These are phyloP conservation scores for Neocloeon triangulifer DNA, from an alignment of 1,140 invertebrate genomes.

Conservation along the genomic window DNA sequence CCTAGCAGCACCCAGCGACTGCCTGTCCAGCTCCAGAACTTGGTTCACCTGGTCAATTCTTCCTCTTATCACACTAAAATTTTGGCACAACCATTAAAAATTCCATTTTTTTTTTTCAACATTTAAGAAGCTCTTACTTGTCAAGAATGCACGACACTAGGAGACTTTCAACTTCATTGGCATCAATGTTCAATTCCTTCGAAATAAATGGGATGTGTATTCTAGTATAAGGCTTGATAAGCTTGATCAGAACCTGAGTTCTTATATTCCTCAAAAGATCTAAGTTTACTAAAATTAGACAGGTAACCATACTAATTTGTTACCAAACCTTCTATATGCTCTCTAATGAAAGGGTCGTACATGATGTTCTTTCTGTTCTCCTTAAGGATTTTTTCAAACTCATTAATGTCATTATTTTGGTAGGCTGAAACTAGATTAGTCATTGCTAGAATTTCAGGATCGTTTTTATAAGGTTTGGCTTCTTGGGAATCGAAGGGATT, in stretches of 20 bases:
- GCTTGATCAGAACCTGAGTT: slow-evolving; percentile 91
- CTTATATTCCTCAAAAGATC: slow-evolving; percentile 91
- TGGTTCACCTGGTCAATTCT: slow-evolving; percentile 94
- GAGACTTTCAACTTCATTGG: slow-evolving; percentile 86
- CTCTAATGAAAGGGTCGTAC: slow-evolving; percentile 98
- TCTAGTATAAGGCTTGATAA: slow-evolving; percentile 94
- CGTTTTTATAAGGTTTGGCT: slow-evolving; percentile 98
- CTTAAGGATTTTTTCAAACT: slow-evolving; percentile 92
- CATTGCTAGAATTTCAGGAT: slow-evolving; percentile 98
- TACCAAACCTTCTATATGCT: slow-evolving; percentile 76
- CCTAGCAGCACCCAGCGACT: slow-evolving; percentile 56
- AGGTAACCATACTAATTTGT: neutral
- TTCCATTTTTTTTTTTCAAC: too few relatives aligned
- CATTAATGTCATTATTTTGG: slow-evolving; percentile 97
- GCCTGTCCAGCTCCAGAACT: slow-evolving; percentile 70
- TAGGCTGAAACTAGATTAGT: slow-evolving; percentile 96
- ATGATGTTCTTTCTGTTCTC: slow-evolving; percentile 93
- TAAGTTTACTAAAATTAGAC: slow-evolving; percentile 19
- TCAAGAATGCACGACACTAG: slow-evolving; percentile 98
- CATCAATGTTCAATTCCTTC: slow-evolving; percentile 90
- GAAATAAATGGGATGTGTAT: slow-evolving; percentile 98
- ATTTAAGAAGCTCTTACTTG: too few relatives aligned
- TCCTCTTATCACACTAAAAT: slow-evolving; percentile 73
- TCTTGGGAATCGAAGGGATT: slow-evolving; percentile 99
- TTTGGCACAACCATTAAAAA: slow-evolving; percentile 3